Evolutionary conservation across 2,888 invertebrate species (phyloP), one percentile per base, ranked within the genome.

Genomic region (Aricia artaxerxes): DNA sequence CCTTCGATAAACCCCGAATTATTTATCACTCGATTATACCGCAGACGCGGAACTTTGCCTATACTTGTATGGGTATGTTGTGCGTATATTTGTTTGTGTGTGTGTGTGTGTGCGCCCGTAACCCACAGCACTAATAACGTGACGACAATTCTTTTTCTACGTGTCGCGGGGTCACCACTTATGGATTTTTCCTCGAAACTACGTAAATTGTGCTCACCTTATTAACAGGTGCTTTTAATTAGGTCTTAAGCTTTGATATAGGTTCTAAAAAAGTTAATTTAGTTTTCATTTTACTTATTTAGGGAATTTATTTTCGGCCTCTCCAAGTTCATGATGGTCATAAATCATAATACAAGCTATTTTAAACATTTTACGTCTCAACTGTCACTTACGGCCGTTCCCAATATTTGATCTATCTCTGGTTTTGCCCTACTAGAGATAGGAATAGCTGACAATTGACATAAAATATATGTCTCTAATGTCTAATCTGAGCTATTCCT

Each of bases 1-100:
- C 88, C 89, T 83, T 81, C 87, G 92, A 94, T 94, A 93, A 85
- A 92, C 92, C 92, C 92, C 89, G 90, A 91, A 91, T 91, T 91
- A 91, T 90, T 92, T 92, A 93, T 91, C 91, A 90, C 88, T 86
- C 88, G 89, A 91, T 91, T 91, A 89, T 86, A 89, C 89, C 85
- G 88, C 88, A 84, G 82, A 83, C 84, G 82, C 84, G 80, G 79
- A 80, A 79, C 80, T 69, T 72, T 49, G 73, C n/a, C 35, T n/a
- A 5, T 73, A 16, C 61, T 31, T 78, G 72, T 80, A 77, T 80
- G 7, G 81, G 81, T 82, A 78, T 40, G 49, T 61, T 38, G 76
- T 40, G 64, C 78, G 57, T 73, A 38, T 79, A 64, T 80, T 7
- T 80, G 9, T 80, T 80, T 81, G 82, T 82, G 80, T 73, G 79